Evolutionary conservation across 2,113 vertebrate genomes (phyloP).

Genomic region (Gymnocephalus cernua): DNA sequence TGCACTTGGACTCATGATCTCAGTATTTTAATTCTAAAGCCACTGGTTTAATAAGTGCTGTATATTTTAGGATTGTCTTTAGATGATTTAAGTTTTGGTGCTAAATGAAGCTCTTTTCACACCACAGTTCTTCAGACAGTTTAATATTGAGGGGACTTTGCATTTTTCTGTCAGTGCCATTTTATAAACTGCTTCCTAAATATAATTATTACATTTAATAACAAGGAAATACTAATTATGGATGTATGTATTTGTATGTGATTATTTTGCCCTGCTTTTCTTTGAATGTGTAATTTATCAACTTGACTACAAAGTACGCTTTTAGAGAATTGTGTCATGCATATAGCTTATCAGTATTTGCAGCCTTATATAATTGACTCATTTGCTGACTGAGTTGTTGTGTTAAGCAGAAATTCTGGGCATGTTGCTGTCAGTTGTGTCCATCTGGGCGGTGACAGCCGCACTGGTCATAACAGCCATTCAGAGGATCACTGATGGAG

Average conservation of each 20-base stretch:
- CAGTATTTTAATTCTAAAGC: too few relatives aligned
- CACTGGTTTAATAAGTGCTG: background rate
- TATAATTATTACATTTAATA: too few relatives aligned
- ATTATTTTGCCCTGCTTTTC: background rate
- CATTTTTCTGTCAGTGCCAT: background rate
- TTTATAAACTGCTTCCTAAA: background rate
- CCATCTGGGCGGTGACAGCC: constrained; percentile 91
- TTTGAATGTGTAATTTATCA: background rate
- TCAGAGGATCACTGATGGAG: constrained; percentile 84
- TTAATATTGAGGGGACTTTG: background rate
- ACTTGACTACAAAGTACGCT: background rate
- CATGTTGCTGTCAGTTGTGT: constrained; percentile 89
- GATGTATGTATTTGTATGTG: background rate
- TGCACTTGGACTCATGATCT: too few relatives aligned
- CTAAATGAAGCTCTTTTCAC: too few relatives aligned
- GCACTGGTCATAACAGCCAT: constrained; percentile 87
- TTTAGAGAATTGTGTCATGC: background rate
- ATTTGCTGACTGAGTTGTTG: background rate
- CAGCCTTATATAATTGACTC: background rate
- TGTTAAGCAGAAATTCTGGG: constrained; percentile 89
- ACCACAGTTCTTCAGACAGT: background rate
- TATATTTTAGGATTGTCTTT: background rate
- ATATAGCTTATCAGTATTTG: background rate
- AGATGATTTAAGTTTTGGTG: too few relatives aligned
- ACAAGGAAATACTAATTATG: background rate